Conservation (phyloP, 92 coral and sea anemone species). For the Epizoanthus fatuus region DNA sequence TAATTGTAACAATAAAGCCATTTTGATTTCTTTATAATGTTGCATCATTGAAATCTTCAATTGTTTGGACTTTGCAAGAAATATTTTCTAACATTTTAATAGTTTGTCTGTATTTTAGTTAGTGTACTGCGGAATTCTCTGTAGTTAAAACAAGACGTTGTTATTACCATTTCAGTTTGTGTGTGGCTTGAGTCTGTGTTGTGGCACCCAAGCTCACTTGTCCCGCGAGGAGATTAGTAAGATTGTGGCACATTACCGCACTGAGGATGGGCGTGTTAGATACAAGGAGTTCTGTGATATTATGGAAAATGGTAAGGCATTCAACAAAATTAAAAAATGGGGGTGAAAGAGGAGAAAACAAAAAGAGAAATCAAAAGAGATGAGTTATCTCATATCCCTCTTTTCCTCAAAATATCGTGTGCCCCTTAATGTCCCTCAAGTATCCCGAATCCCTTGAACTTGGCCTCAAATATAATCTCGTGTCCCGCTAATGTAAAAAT, state of each 20-base stretch:
- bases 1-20: no score
- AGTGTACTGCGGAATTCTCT: neutral
- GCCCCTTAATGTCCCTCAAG: no score
- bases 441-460: no score
- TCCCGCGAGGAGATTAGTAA: constrained; percentile 97
- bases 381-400: no score
- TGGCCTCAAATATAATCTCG: no score
- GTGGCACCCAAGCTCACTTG: constrained; percentile 95
- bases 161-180: constrained; percentile 65
- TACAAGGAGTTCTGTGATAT: constrained; percentile 97
- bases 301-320: constrained; percentile 95
- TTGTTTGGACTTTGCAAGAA: neutral
- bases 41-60: no score
- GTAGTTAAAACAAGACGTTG: neutral
- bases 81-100: neutral
- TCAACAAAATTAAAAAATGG: neutral
- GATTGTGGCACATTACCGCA: constrained; percentile 87
- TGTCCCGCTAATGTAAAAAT: no score
- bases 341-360: no score
- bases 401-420: no score
- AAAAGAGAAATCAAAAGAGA: no score
- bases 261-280: constrained; percentile 92
- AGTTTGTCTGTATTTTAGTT: neutral
- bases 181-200: constrained; percentile 96
- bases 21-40: no score